Evolutionary conservation across 2,888 invertebrate genomes (phyloP), one percentile per base, ranked within the genome.

Genomic region (Gonocerus acuteangulatus): DNA sequence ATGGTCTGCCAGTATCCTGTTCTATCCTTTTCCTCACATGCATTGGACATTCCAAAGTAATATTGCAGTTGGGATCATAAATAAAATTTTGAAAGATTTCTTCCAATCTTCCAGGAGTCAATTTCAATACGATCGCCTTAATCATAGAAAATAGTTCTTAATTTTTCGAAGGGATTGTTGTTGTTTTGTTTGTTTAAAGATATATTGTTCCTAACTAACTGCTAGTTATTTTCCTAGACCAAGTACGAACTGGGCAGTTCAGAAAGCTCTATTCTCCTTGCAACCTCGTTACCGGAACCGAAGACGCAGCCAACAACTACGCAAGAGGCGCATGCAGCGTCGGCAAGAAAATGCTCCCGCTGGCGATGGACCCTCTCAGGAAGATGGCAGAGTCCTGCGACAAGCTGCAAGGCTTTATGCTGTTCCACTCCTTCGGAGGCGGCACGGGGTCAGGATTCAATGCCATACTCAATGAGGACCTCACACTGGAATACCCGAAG

Each of bases 231-330:
- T 6, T 27, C 45, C 15, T 59, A 58, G 66, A 67, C 45, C 65
- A 68, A 52, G 61, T 68, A 9, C 59, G 68, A 15, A 47, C 59
- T 9, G 67, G 67, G 1, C 64, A 52, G 15, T 64, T 64, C 22
- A 58, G 57, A 0, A 39, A 34, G 9, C 60, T 68, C 9, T 68
- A 66, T 48, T 49, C 64, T 23, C 68, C 68, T 18, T 58, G 63
- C 32, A 61, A 67, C 21, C 42, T 68, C 32, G 64, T 68, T 11
- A 64, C 62, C 11, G 67, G 67, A 34, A 66, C 67, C 39, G 68
- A 68, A 56, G 90, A 92, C 74, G 87, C 89, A 1, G 87, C 89
- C 1, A 90, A 87, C 71, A 90, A 89, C 74, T 91, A 84, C 72
- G 88, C 89, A 0, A 78, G 88, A 22, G 90, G 91, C 4, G 86